Evolutionary conservation across 1,140 invertebrate species (phyloP), one percentile per base, ranked within the genome.

Genomic region (Meteorus sp.): DNA sequence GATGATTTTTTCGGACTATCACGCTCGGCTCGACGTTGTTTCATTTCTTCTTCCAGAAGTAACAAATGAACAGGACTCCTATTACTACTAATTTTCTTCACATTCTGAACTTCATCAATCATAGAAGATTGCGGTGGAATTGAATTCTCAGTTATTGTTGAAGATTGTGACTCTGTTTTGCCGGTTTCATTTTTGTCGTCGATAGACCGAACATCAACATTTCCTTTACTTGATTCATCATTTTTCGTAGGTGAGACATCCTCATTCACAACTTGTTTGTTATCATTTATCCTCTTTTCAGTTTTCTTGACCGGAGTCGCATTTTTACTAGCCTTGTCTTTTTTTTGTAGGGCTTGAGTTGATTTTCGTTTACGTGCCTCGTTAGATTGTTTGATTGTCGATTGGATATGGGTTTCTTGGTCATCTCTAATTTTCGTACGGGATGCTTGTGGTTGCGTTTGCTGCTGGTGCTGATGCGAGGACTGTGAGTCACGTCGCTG

Each of bases 251-350:
- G 23, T 19, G 54, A 29, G 3, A 60, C 47, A 20, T 54, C 39
- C 52, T 63, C 54, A 48, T 61, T 59, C 20, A 51, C 52, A 63
- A 29, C 60, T 17, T 39, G 27, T 69, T 61, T 73, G 1, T 52
- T 27, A 11, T 82, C 75, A 29, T 72, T 84, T 68, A 85, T 20
- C 79, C 84, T 86, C 82, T 87, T 85, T 78, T 88, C 83, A 83
- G 81, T 72, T 85, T 89, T 85, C 85, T 86, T 83, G 84, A 88
- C 65, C 87, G 84, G 62, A 88, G 82, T 75, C 62, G 81, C 83
- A 75, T 77, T 70, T 76, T 86, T 81, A 76, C 75, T 66, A 76
- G 82, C 78, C 80, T 85, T 85, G 68, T 82, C 74, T 62, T 81
- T 75, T 61, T 79, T 80, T 50, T 71, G 65, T 23, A 48, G 44